Evolutionary conservation across 2,797 vertebrate species (phyloP).

Genomic region (Loris lydekkerianus): DNA sequence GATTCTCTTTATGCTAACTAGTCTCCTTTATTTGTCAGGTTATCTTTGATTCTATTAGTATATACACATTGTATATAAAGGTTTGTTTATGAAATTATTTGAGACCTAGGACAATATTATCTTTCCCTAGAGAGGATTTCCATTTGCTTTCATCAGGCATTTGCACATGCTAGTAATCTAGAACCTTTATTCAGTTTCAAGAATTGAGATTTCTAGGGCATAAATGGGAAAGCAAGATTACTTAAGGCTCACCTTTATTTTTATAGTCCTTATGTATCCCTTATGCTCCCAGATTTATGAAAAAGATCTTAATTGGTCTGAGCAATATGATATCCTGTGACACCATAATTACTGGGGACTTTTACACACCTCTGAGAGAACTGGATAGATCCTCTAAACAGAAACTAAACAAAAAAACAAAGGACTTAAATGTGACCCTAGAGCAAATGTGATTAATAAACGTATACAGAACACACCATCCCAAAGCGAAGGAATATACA

Average conservation of each 20-base stretch:
- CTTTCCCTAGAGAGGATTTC: constrained; percentile 9
- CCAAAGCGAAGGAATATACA: too few relatives aligned
- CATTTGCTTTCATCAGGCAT: not conserved
- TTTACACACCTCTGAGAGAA: too few relatives aligned
- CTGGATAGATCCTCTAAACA: too few relatives aligned
- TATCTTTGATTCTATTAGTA: not conserved
- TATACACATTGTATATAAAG: not conserved
- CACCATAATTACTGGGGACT: too few relatives aligned
- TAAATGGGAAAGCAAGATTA: not conserved
- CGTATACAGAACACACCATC: too few relatives aligned
- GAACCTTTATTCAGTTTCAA: constrained; percentile 34
- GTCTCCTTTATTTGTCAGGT: not conserved
- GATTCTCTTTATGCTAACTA: not conserved
- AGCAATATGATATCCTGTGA: too few relatives aligned
- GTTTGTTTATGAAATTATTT: constrained; percentile 6
- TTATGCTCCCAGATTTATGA: too few relatives aligned
- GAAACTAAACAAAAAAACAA: too few relatives aligned
- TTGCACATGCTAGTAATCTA: constrained; percentile 3
- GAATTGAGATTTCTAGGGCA: not conserved
- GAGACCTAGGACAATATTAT: not conserved
- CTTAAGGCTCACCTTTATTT: not conserved
- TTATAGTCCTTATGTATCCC: not conserved
- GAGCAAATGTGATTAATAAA: too few relatives aligned
- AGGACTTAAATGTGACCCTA: too few relatives aligned
- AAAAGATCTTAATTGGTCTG: too few relatives aligned